Conservation (phyloP, 2,113 vertebrate genomes). For the Pseudorasbora parva region DNA sequence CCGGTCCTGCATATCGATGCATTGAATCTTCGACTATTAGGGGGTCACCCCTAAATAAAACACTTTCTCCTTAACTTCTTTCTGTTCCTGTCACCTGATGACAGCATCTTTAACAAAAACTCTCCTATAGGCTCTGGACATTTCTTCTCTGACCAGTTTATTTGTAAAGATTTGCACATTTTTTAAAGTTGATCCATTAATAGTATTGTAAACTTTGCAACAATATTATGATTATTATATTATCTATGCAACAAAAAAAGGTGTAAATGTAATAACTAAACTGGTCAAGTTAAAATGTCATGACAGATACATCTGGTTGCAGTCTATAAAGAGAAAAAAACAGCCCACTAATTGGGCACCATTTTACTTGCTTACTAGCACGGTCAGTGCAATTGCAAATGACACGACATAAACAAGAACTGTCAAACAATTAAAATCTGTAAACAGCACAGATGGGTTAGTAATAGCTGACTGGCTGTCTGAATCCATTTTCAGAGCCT, state of each 20-base stretch:
- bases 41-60: no score
- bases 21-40: no score
- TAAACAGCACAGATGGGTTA: slow-evolving; percentile 74
- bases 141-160: background rate
- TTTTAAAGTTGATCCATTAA: background rate
- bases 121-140: background rate
- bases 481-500: slow-evolving; percentile 59
- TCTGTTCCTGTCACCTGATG: no score
- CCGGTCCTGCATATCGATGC: no score
- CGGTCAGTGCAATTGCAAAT: slow-evolving; percentile 71
- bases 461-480: slow-evolving; percentile 73
- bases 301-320: background rate
- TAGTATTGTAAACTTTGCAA: no score
- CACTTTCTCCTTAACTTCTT: no score
- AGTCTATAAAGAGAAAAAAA: slow-evolving; percentile 40
- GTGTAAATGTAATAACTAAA: background rate
- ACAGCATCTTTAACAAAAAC: background rate
- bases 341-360: slow-evolving; percentile 60
- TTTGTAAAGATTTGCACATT: background rate
- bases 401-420: slow-evolving; percentile 76
- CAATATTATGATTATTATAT: no score
- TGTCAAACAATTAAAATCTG: slow-evolving; percentile 77
- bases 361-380: slow-evolving; percentile 58
- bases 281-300: background rate
- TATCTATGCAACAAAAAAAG: background rate